A percentile compares a stretch with the other conserved stretches of the same genome.
Evolutionary conservation across 2,797 vertebrate species (phyloP).

Genomic region (Geotria australis): DNA sequence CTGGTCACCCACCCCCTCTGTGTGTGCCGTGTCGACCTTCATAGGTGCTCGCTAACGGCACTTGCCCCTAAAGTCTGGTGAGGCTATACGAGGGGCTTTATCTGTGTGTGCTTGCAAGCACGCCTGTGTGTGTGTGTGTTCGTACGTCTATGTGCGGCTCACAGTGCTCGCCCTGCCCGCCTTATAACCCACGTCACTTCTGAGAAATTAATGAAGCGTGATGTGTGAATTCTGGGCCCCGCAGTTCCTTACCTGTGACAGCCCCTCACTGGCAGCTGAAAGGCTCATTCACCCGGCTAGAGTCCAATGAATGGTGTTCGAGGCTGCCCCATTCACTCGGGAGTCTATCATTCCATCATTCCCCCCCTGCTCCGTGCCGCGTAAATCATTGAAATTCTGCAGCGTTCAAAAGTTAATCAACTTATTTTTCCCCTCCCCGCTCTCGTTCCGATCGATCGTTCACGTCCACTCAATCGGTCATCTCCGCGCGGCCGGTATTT

Average conservation of each 20-base stretch:
- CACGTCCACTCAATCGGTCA: too few species aligned
- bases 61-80: too few species aligned
- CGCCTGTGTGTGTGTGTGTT: neutral
- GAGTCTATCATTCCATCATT: neutral
- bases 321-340: neutral
- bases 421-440: too few species aligned
- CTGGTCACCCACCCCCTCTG: neutral
- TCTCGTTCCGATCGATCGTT: too few species aligned
- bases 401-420: too few species aligned
- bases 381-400: too few species aligned
- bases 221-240: neutral
- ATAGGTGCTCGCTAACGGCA: too few species aligned
- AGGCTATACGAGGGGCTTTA: neutral
- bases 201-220: neutral
- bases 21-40: too few species aligned
- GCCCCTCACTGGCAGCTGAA: neutral
- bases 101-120: neutral
- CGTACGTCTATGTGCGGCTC: neutral
- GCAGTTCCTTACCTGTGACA: neutral
- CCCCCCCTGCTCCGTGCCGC: neutral
- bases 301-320: neutral
- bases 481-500: too few species aligned
- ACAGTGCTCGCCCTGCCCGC: neutral
- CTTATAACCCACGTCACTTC: neutral
- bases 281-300: neutral